A percentile compares a stretch with the other conserved stretches of the same genome.
Evolutionary conservation across 1,140 invertebrate species (phyloP).

Genomic region (Lordiphosa stackelbergi): DNA sequence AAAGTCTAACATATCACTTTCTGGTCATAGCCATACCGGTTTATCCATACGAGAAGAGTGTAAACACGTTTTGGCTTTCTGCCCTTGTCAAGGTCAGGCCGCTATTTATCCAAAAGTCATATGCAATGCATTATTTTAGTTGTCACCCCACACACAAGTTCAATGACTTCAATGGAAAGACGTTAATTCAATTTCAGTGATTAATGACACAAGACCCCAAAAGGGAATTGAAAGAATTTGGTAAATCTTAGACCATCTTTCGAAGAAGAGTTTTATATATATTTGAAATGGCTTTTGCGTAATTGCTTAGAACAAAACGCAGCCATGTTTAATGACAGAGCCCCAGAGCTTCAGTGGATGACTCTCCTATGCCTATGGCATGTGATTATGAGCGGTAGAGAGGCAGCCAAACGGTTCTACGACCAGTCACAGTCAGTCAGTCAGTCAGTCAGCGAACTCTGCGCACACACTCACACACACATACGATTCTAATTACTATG

Average conservation of each 20-base stretch:
- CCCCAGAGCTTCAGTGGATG: slow-evolving; percentile 13
- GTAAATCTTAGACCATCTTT: slow-evolving; percentile 5
- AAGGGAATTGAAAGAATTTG: slow-evolving; percentile 6
- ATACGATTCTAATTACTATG: slow-evolving; percentile 69
- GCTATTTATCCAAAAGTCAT: slow-evolving; percentile 7
- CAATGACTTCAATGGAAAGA: slow-evolving; percentile 48
- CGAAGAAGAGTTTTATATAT: slow-evolving; percentile 1
- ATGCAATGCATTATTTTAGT: slow-evolving; percentile 6
- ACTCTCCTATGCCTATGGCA: slow-evolving; percentile 20
- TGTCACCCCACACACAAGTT: slow-evolving; percentile 31
- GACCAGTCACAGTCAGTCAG: slow-evolving; percentile 49
- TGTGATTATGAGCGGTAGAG: slow-evolving; percentile 41
- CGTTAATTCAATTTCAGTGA: slow-evolving; percentile 70
- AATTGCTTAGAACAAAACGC: slow-evolving; percentile 39
- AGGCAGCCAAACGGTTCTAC: slow-evolving; percentile 42
- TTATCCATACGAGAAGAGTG: slow-evolving; percentile 25
- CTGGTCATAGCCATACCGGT: slow-evolving; percentile 35
- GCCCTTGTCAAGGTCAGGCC: slow-evolving; percentile 68
- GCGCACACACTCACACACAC: slow-evolving; percentile 22
- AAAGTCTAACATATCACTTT: slow-evolving; percentile 40
- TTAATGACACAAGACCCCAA: slow-evolving; percentile 40
- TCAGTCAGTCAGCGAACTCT: slow-evolving; percentile 64
- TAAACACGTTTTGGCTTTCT: slow-evolving; percentile 54
- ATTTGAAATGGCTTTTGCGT: slow-evolving; percentile 12
- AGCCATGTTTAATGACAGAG: slow-evolving; percentile 44